Evolutionary conservation across 1,140 invertebrate species (phyloP), one percentile per base, ranked within the genome.

Genomic region (Drosophila ananassae): DNA sequence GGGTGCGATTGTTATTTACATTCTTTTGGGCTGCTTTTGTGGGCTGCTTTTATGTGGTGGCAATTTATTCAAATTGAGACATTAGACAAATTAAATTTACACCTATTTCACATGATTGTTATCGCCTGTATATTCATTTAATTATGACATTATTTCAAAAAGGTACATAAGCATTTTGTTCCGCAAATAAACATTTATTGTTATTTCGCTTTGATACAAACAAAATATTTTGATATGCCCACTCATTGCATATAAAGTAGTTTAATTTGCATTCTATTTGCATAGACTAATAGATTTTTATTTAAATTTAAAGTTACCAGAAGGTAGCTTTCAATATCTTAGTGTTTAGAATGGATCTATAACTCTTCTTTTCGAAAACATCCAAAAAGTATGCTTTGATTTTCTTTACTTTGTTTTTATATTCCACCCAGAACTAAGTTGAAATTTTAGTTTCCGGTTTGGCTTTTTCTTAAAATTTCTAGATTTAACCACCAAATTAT

Each of bases 41-140:
- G n/a, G n/a, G n/a, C n/a, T n/a, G 55, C 47, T 57, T 71, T 59
- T 66, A 66, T 80, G 66, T 66, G 79, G 63, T 59, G 52, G 59
- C 63, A 72, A 79, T 90, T 87, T 90, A 89, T 90, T 90, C 82
- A 90, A 90, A 90, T 90, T 89, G 83, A 90, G 89, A 90, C 89
- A 90, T 90, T 90, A 90, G 80, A 90, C 89, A 84, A 90, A 90
- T 90, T 90, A 89, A 90, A 90, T 90, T 81, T 90, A 84, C 89
- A 90, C 89, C 80, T 90, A 79, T 81, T 84, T 67, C 83, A 73
- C 72, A 81, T 90, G 87, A 90, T 89, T 90, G 89, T 90, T 90
- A 82, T 89, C 84, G 72, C 67, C 71, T 68, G 79, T 83, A 69
- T 87, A 61, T 58, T 57, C 82, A 87, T 68, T 87, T 87, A 87